Conservation (phyloP, 2,113 vertebrate genomes). For the Pygoscelis adeliae region DNA sequence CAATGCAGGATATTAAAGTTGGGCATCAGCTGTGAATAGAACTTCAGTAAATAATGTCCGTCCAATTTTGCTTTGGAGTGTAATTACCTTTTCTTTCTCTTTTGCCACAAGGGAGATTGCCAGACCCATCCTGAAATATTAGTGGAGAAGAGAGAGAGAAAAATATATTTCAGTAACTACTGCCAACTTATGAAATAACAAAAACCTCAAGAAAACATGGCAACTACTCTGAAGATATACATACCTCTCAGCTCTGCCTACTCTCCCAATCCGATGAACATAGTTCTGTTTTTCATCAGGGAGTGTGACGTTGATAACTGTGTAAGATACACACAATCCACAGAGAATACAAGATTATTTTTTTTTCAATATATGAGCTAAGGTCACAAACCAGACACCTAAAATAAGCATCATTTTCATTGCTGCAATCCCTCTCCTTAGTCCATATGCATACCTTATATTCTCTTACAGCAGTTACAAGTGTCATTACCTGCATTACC, state of each 20-base stretch:
- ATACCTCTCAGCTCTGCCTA: slow-evolving; percentile 95
- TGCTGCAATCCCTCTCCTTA: background rate
- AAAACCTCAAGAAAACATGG: background rate
- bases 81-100: slow-evolving; percentile 95
- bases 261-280: slow-evolving; percentile 95
- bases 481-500: background rate
- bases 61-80: background rate
- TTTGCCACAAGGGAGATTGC: slow-evolving; percentile 95
- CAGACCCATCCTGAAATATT: slow-evolving; percentile 90
- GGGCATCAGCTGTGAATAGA: background rate
- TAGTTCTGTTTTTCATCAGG: slow-evolving; percentile 99
- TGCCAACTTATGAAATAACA: background rate
- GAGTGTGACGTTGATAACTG: slow-evolving; percentile 97
- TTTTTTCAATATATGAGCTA: background rate
- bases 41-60: background rate
- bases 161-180: background rate
- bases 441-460: background rate
- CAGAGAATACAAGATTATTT: accelerated
- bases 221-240: background rate
- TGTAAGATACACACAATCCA: background rate
- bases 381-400: background rate
- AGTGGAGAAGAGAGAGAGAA: background rate
- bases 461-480: background rate
- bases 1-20: background rate
- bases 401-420: background rate